These are phyloP conservation scores for Megaceryle torquata DNA, from an alignment of 2,113 vertebrate species.

Conservation along the genomic window DNA sequence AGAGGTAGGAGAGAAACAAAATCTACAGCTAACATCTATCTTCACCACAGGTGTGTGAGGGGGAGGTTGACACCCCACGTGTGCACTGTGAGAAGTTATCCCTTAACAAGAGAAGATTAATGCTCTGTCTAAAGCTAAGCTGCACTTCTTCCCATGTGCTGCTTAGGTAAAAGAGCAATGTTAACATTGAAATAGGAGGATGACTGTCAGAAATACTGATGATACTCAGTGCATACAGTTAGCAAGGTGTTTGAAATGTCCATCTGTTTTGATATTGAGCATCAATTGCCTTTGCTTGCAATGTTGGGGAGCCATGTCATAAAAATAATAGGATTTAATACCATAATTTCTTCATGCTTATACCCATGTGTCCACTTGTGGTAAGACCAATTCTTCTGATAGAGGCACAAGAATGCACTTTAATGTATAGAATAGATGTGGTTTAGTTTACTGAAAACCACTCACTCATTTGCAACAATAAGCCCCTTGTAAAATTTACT, in stretches of 20 bases:
- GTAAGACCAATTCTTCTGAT: neutral
- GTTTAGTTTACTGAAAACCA: neutral
- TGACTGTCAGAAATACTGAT: conserved; percentile 12
- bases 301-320: neutral
- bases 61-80: conserved; percentile 35
- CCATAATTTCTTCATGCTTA: neutral
- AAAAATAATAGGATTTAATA: neutral
- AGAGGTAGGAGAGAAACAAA: neutral
- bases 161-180: neutral
- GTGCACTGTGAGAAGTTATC: conserved; percentile 27
- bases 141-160: neutral
- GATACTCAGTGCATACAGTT: neutral
- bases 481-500: neutral
- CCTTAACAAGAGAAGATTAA: conserved; percentile 71
- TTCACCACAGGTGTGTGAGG: conserved; percentile 55
- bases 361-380: neutral
- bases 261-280: conserved; percentile 10
- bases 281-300: neutral
- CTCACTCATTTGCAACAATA: neutral
- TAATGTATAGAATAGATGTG: neutral
- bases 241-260: conserved; percentile 33
- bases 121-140: conserved; percentile 45
- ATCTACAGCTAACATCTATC: conserved; percentile 46
- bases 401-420: neutral
- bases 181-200: conserved; percentile 45